Percentiles rank a stretch among this genome's conserved stretches.
Evolutionary conservation across 2,888 invertebrate species (phyloP).

Genomic region (Strigamia crassipes): DNA sequence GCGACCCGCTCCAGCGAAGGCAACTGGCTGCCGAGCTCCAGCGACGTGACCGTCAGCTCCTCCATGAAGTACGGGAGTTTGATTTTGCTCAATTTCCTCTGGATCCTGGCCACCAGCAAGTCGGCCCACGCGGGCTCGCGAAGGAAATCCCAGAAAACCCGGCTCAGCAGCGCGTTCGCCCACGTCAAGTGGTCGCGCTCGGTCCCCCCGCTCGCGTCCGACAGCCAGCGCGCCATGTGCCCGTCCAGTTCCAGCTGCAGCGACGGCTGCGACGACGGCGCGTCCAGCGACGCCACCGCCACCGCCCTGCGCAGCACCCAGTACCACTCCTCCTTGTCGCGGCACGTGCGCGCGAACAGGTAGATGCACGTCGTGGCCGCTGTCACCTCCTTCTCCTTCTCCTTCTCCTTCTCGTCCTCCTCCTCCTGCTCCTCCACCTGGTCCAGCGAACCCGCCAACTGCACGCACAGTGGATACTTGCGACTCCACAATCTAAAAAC

Average conservation of each 20-base stretch:
- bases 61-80: conserved; percentile 89
- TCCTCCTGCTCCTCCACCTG: too few species aligned
- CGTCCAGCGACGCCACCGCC: conserved; percentile 50
- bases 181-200: conserved; percentile 60
- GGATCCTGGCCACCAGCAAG: conserved; percentile 76
- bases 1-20: conserved; percentile 69
- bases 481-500: conserved; percentile 80
- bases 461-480: conserved; percentile 83
- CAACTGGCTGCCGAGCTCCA: conserved; percentile 72
- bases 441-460: too few species aligned
- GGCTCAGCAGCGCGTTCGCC: conserved; percentile 77
- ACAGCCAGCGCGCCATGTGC: conserved; percentile 45
- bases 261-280: neutral
- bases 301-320: conserved; percentile 57
- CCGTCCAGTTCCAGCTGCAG: neutral
- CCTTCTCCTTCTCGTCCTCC: too few species aligned
- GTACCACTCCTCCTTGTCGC: conserved; percentile 91
- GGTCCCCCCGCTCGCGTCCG: neutral
- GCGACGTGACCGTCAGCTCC: conserved; percentile 74
- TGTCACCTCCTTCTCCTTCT: too few species aligned
- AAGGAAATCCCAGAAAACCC: conserved; percentile 82
- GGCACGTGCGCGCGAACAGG: conserved; percentile 77
- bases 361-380: conserved; percentile 61
- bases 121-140: conserved; percentile 72
- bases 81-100: conserved; percentile 82